phyloP scores from a whole-genome alignment of 1,140 invertebrate species.

The Brachionus rubens region DNA sequence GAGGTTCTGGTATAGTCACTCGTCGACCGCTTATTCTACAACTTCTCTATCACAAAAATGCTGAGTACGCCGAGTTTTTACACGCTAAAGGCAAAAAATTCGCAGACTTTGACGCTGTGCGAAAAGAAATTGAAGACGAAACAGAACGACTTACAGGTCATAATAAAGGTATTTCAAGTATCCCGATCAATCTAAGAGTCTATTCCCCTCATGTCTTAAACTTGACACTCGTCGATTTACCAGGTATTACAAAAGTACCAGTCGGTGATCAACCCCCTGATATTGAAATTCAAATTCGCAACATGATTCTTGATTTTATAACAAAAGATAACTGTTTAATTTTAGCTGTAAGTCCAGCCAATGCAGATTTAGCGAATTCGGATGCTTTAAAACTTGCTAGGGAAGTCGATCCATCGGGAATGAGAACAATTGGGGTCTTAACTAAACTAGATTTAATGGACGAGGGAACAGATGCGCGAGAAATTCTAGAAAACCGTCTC shows the following conservation, averaged over 20 bases:
- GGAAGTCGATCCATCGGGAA: slow-evolving; percentile 64
- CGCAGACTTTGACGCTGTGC: slow-evolving; percentile 88
- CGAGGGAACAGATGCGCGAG: slow-evolving; percentile 95
- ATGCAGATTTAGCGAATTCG: slow-evolving; percentile 64
- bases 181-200: slow-evolving; percentile 96
- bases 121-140: slow-evolving; percentile 93
- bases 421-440: slow-evolving; percentile 95
- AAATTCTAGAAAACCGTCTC: slow-evolving; percentile 95
- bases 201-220: slow-evolving; percentile 84
- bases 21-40: slow-evolving; percentile 94
- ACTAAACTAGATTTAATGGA: slow-evolving; percentile 99
- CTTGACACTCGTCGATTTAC: slow-evolving; percentile 60
- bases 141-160: slow-evolving; percentile 92
- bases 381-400: slow-evolving; percentile 64
- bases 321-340: slow-evolving; percentile 63
- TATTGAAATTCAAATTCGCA: slow-evolving; percentile 59
- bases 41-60: slow-evolving; percentile 71
- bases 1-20: slow-evolving; percentile 95
- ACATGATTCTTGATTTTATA: slow-evolving; percentile 62
- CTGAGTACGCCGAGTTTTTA: slow-evolving; percentile 93
- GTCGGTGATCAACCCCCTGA: slow-evolving; percentile 60
- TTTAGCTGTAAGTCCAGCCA: slow-evolving; percentile 63
- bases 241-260: slow-evolving; percentile 61
- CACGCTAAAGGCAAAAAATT: slow-evolving; percentile 98
- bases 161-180: slow-evolving; percentile 96